Base-by-base conservation (phyloP, 2,888 invertebrate genomes). In the Scaptomyza caliginosa region DNA sequence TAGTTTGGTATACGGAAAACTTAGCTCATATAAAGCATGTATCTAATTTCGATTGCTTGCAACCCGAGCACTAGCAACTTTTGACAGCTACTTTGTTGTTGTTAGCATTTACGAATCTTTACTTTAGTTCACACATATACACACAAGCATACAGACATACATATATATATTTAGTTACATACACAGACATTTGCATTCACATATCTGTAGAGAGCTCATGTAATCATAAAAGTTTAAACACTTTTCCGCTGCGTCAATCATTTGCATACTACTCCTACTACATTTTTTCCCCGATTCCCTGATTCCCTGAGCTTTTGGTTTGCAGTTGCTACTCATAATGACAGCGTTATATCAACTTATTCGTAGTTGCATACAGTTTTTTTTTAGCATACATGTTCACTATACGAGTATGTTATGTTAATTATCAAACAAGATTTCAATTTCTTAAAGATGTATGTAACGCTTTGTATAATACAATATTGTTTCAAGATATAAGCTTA, bases 211-310 rank as follows among this genome's bases (percentile, higher is more conserved):
- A 64, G 76, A 40, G 36, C 40, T 64, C 66, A 54, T 58, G 72
- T 72, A 72, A 72, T 76, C 77, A 65, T 76, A 71, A 76, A 72
- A 76, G 45, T 72, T 72, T 76, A 38, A 50, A 24, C 42, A 39
- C 57, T 74, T 55, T 10, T 56, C 72, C 51, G 39, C 48, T 50
- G 50, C 57, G 42, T 70, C 76, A 70, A 52, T 71, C 66, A 71
- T 58, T 58, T 76, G 71, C 71, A 71, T 64, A 54, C n/a, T n/a
- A 16, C 54, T 13, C 26, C n/a, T n/a, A 13, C 23, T n/a, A 8
- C 45, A n/a, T 45, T 17, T n/a, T 19, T 2, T 11, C 4, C 17
- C 10, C 43, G 24, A 7, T 17, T 28, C 19, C 30, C 5, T n/a
- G n/a, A 7, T 19, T 17, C 38, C 11, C 30, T 24, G 30, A 8